A percentile compares a stretch with the other conserved stretches of the same genome.
These are phyloP conservation scores for Lepilemur septentrionalis DNA, from an alignment of 2,797 vertebrate genomes.

Conservation along the genomic window DNA sequence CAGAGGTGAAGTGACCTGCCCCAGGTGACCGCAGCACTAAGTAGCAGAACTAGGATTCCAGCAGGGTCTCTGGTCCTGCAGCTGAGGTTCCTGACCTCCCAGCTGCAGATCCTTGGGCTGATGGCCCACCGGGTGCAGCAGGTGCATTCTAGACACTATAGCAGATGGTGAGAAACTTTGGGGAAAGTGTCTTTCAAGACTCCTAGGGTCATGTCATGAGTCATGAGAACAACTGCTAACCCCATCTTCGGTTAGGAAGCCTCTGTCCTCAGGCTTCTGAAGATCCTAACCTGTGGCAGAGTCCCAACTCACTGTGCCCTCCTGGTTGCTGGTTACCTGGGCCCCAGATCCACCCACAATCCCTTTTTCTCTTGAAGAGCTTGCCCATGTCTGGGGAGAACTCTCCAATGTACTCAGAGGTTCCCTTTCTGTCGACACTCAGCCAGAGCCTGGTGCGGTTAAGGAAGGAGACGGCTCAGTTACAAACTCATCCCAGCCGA, in stretches of 20 bases:
- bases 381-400: neutral
- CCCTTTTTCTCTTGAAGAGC: neutral
- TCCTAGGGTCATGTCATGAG: neutral
- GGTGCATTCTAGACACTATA: neutral
- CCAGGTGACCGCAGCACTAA: fast-evolving
- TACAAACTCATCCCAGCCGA: slow-evolving; percentile 65
- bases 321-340: neutral
- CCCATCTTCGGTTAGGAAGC: neutral
- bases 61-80: neutral
- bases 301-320: neutral
- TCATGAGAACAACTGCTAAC: neutral
- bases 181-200: neutral
- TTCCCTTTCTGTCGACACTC: neutral
- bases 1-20: neutral
- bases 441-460: slow-evolving; percentile 51
- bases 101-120: neutral
- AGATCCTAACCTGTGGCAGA: neutral
- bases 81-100: neutral
- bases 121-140: neutral
- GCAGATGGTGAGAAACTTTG: neutral
- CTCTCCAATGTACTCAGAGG: neutral
- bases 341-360: neutral
- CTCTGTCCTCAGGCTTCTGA: neutral
- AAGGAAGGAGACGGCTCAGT: slow-evolving; percentile 70
- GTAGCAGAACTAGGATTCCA: neutral